Conservation (phyloP, 2,888 invertebrate genomes). For the Hoplodrina blanda region DNA sequence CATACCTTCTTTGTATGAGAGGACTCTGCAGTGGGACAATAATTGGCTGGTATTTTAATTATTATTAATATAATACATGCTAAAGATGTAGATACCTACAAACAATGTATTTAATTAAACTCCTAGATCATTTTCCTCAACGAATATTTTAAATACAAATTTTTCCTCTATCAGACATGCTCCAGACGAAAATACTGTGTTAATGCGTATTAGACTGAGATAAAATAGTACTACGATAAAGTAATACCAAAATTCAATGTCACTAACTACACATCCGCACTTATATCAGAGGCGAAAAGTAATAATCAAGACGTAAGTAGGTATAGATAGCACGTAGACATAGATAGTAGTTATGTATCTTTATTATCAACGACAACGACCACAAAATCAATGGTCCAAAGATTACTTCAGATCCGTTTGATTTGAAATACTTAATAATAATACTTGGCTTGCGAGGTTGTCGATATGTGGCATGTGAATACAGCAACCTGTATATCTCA, state of each 20-base stretch:
- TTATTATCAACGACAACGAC: neutral
- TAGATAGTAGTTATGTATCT: neutral
- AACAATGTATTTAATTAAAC: neutral
- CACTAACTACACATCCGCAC: constrained; percentile 25
- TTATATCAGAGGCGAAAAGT: constrained; percentile 15
- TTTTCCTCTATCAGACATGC: constrained; percentile 47
- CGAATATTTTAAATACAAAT: neutral
- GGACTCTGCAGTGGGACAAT: no score
- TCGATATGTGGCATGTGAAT: no score
- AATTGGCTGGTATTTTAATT: no score
- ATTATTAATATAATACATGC: neutral
- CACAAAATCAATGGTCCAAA: constrained; percentile 8
- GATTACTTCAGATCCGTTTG: constrained; percentile 6
- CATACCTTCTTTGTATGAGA: no score
- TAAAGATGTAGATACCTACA: neutral
- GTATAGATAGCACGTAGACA: neutral
- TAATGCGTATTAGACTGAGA: constrained; percentile 37
- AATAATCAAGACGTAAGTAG: neutral
- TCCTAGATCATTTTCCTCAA: constrained; percentile 11
- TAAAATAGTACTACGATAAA: constrained; percentile 39
- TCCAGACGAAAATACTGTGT: constrained; percentile 40
- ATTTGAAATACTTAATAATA: neutral
- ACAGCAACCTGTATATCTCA: no score
- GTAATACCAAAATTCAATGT: constrained; percentile 46
- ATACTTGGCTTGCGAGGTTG: no score